phyloP scores from a whole-genome alignment of 1,140 invertebrate species.

The Hirudo medicinalis region DNA sequence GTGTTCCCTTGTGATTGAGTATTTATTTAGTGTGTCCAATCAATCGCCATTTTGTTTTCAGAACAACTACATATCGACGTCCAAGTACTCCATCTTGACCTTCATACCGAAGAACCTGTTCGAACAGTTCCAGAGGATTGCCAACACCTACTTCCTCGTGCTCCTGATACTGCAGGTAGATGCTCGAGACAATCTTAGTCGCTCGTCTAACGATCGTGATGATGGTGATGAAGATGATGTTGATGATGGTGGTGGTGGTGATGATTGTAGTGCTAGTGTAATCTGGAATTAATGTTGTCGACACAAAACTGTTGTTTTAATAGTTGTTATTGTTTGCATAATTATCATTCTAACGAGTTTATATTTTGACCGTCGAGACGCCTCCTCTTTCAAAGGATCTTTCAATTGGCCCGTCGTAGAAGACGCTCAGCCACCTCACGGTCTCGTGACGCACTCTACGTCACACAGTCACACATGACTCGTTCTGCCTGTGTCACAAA shows the following conservation, averaged over 20 bases:
- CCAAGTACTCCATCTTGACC: conserved; percentile 84
- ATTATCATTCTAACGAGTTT: no score
- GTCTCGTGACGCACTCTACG: no score
- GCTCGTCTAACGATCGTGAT: background rate
- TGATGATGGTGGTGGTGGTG: conserved; percentile 8
- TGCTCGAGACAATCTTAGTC: background rate
- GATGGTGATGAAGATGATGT: conserved; percentile 2
- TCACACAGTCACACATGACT: no score
- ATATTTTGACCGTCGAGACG: no score
- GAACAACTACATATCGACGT: conserved; percentile 94
- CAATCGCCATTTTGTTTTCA: conserved; percentile 35
- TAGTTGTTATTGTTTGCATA: no score
- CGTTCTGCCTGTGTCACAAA: no score
- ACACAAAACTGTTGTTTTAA: no score
- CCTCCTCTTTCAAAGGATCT: no score
- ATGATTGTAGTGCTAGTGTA: background rate
- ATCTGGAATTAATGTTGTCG: background rate
- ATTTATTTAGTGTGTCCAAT: no score
- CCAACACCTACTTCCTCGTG: conserved; percentile 93
- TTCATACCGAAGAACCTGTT: conserved; percentile 92
- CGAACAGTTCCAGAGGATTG: conserved; percentile 92
- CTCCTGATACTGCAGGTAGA: conserved; percentile 94
- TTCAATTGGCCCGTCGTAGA: no score
- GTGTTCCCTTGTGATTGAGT: no score
- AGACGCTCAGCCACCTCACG: no score